Evolutionary conservation across 2,113 vertebrate genomes (phyloP).

Genomic region (Callithrix jacchus): DNA sequence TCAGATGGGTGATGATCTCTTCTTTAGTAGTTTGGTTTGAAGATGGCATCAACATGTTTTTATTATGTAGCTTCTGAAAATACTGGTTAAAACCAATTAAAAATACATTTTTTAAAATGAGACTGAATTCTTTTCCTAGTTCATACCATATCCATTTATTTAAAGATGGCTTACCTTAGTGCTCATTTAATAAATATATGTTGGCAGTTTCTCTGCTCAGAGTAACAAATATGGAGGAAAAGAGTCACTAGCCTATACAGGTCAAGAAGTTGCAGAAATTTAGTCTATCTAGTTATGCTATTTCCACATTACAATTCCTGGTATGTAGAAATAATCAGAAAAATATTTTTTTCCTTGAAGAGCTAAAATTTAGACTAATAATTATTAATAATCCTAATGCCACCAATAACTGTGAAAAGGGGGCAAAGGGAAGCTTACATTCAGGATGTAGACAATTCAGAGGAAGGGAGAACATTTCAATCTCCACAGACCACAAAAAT

Average conservation of each 20-base stretch:
- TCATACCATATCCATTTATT: not conserved
- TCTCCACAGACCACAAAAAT: not conserved
- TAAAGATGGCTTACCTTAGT: not conserved
- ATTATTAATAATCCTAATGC: not conserved
- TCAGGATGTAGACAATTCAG: not conserved
- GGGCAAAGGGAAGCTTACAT: not conserved
- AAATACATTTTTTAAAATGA: not conserved
- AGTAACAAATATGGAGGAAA: not conserved
- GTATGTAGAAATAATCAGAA: not conserved
- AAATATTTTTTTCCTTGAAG: not conserved
- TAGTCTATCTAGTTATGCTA: not conserved
- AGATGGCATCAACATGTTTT: not conserved
- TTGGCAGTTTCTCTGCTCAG: not conserved
- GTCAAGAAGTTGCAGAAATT: not conserved
- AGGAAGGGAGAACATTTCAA: not conserved
- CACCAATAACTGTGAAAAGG: not conserved
- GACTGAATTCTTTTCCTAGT: not conserved
- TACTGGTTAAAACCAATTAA: slow-evolving; percentile 1
- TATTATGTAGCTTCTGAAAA: not conserved
- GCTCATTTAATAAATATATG: not conserved
- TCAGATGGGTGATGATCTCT: not conserved
- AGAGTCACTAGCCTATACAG: not conserved
- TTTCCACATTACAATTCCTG: not conserved
- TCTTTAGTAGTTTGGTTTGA: not conserved
- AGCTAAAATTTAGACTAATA: not conserved